Base-by-base conservation (phyloP, 2,888 invertebrate species). In the Celastrina argiolus region DNA sequence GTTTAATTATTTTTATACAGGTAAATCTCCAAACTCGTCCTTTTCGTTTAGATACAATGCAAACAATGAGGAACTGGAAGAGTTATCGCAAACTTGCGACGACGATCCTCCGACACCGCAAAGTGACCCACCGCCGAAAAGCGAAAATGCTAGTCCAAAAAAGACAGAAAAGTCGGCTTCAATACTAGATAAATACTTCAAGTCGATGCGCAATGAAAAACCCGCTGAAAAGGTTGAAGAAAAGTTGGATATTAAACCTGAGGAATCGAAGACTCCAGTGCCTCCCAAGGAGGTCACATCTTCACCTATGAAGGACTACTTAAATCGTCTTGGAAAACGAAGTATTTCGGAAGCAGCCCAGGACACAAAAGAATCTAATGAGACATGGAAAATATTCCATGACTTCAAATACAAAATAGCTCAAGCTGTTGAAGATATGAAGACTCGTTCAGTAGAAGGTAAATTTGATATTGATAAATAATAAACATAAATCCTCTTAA, bases 371-470 rank as follows among this genome's bases (percentile, higher is more conserved):
- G 89, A 89, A 70, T 56, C 71, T 34, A 92, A 93, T 70, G 95
- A 95, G 82, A 93, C 94, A 6, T 95, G 95, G 95, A 93, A 94
- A 75, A 92, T 95, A 77, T 93, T 95, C 71, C 93, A 94, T 70
- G 95, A 95, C 72, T 93, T 95, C 67, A 94, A 92, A 81, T 95
- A 94, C 63, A 95, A 95, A 85, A 94, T 96, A 70, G 94, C 95
- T 45, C 95, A 95, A 79, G 95, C 95, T 42, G 95, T 96, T 63
- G 95, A 96, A 78, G 95, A 95, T 69, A 95, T 95, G 85, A 90
- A 95, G 67, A 94, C 94, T 10, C 94, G 94, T 67, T 94, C 95
- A 73, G 88, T 83, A 70, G 94, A 94, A 73, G 92, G 92, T 83
- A 22, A 22, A 22, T 22, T 18, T 18, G 12, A 26, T 51, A 14